These are phyloP conservation scores for Branchipolynoe longqiensis DNA, from an alignment of 2,888 invertebrate species.

Conservation along the genomic window DNA sequence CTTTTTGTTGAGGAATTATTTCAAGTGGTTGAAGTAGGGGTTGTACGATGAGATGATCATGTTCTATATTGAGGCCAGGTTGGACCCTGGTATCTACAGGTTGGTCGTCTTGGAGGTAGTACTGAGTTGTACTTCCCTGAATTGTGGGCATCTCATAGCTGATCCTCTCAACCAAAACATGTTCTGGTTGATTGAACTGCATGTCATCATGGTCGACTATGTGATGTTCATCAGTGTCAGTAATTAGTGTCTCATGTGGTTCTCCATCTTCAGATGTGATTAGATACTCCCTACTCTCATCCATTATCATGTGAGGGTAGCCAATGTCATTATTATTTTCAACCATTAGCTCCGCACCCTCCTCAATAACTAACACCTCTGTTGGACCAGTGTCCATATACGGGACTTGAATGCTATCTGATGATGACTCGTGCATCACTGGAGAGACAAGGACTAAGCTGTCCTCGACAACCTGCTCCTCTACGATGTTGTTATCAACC, in stretches of 20 bases:
- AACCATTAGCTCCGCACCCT: slow-evolving; percentile 41
- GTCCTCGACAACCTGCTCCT: slow-evolving; percentile 49
- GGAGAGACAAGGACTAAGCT: slow-evolving; percentile 24
- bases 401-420: slow-evolving; percentile 4
- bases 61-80: no score
- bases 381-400: slow-evolving; percentile 17
- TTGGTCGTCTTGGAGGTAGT: not conserved
- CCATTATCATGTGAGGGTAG: slow-evolving; percentile 15
- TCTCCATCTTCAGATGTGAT: not conserved
- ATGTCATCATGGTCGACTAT: not conserved
- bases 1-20: no score
- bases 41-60: no score
- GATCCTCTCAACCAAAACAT: slow-evolving; percentile 31
- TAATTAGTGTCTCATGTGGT: not conserved
- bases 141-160: slow-evolving; percentile 30
- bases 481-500: slow-evolving; percentile 44
- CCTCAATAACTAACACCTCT: slow-evolving; percentile 25
- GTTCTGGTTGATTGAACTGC: not conserved
- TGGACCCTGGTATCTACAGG: not conserved
- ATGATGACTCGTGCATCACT: not conserved
- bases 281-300: slow-evolving; percentile 1
- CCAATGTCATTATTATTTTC: slow-evolving; percentile 21
- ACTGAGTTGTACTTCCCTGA: slow-evolving; percentile 1
- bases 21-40: no score
- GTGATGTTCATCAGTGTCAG: not conserved